These are phyloP conservation scores for Zophobas atratus DNA, from an alignment of 1,140 invertebrate species.

Conservation along the genomic window DNA sequence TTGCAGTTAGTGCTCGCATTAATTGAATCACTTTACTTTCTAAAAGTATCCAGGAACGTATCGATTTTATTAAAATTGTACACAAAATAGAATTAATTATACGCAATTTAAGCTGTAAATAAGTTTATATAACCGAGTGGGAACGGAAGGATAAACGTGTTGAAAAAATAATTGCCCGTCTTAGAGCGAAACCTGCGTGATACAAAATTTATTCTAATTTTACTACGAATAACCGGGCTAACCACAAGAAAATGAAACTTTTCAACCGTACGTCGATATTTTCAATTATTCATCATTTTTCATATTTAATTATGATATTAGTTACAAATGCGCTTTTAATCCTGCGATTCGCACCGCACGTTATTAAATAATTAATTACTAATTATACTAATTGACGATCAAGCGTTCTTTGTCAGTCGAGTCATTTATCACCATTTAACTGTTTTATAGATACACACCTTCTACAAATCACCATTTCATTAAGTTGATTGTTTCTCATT, in stretches of 20 bases:
- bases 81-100: constrained; percentile 27
- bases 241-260: constrained; percentile 3
- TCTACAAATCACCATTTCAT: constrained; percentile 38
- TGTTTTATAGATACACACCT: constrained; percentile 32
- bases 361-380: constrained; percentile 34
- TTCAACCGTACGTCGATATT: not conserved
- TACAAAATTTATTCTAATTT: constrained; percentile 42
- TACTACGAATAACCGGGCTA: constrained; percentile 4
- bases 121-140: constrained; percentile 21
- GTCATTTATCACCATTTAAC: constrained; percentile 32
- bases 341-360: not conserved
- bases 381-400: constrained; percentile 37
- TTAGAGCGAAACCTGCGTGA: constrained; percentile 32
- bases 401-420: constrained; percentile 16
- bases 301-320: constrained; percentile 3
- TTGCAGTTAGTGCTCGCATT: constrained; percentile 13
- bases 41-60: not conserved
- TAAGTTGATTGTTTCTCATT: constrained; percentile 32
- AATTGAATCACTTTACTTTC: constrained; percentile 20
- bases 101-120: constrained; percentile 18
- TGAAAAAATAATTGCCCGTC: constrained; percentile 34
- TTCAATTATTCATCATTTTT: not conserved
- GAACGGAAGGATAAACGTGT: constrained; percentile 23
- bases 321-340: constrained; percentile 11
- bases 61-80: constrained; percentile 20